phyloP scores from a whole-genome alignment of 2,888 invertebrate genomes.

The Copidosoma aretas region DNA sequence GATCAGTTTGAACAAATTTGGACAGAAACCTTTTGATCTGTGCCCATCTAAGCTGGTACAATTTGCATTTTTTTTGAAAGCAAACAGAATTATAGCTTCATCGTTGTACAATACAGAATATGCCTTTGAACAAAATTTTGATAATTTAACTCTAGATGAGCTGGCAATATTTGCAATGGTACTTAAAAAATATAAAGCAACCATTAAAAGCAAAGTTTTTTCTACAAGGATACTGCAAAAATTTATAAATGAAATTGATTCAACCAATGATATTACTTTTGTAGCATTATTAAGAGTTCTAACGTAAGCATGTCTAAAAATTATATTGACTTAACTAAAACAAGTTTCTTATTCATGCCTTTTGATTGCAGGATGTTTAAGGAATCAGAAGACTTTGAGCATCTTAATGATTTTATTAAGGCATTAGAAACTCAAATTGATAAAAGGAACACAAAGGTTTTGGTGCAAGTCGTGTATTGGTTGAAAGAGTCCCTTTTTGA shows the following conservation, averaged over 20 bases:
- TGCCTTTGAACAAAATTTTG: conserved; percentile 19
- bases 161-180: conserved; percentile 24
- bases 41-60: conserved; percentile 30
- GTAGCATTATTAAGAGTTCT: conserved; percentile 9
- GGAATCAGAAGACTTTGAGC: background rate
- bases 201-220: conserved; percentile 19
- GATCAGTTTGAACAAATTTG: conserved; percentile 29
- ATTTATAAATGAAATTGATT: conserved; percentile 13
- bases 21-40: conserved; percentile 25
- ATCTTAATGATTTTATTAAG: conserved; percentile 2
- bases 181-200: conserved; percentile 5
- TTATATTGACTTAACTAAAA: no score
- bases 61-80: conserved; percentile 25
- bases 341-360: background rate
- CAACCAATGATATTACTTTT: conserved; percentile 12
- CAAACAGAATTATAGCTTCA: conserved; percentile 11
- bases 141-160: conserved; percentile 33
- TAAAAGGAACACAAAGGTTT: background rate
- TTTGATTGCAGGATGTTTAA: background rate
- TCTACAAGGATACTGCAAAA: conserved; percentile 4
- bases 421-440: conserved; percentile 17
- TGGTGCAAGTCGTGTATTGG: background rate
- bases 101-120: conserved; percentile 37
- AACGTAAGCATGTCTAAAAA: conserved; percentile 14
- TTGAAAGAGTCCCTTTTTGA: background rate